These are phyloP conservation scores for Condylura cristata DNA, from an alignment of 2,113 vertebrate genomes.

Conservation along the genomic window DNA sequence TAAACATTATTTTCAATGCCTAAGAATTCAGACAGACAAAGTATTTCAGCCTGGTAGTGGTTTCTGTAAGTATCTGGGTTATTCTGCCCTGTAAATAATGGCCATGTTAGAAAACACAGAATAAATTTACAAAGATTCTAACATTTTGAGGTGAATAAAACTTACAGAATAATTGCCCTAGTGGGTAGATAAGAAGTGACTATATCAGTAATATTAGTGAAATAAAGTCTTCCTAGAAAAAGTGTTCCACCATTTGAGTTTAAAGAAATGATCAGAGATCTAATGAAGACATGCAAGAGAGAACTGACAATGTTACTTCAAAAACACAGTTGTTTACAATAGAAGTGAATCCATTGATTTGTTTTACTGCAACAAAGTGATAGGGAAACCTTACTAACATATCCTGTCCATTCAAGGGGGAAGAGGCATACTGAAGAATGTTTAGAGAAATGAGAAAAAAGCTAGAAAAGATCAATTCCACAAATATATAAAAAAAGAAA, in stretches of 20 bases:
- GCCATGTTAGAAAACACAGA: not conserved
- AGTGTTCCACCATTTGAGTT: not conserved
- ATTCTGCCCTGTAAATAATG: not conserved
- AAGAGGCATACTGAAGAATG: not conserved
- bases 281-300: not conserved
- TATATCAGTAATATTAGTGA: not conserved
- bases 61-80: not conserved
- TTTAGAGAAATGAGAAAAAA: not conserved
- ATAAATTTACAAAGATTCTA: conserved; percentile 31
- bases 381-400: not conserved
- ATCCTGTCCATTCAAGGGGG: not conserved
- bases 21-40: not conserved
- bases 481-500: not conserved
- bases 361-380: conserved; percentile 5
- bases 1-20: not conserved
- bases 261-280: not conserved
- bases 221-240: not conserved
- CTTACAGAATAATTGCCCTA: not conserved
- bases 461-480: not conserved
- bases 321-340: not conserved
- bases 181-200: not conserved
- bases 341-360: not conserved
- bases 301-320: not conserved
- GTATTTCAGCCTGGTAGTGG: not conserved
- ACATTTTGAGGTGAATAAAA: conserved; percentile 44